Evolutionary conservation across 2,888 invertebrate species (phyloP), one percentile per base, ranked within the genome.

Genomic region (Andrena trimmerana): DNA sequence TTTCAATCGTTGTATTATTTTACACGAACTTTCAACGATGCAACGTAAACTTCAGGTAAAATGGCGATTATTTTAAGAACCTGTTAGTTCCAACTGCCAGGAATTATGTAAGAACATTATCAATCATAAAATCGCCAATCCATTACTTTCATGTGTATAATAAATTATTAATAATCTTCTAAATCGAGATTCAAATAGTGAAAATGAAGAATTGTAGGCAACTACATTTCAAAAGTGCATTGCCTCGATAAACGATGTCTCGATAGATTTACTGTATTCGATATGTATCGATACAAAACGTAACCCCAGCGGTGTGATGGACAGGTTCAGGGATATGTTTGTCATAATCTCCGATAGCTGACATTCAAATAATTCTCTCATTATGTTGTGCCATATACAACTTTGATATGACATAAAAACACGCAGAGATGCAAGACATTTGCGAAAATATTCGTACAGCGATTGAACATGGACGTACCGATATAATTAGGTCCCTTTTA

Each of bases 391-490:
- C 75, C 57, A 76, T 62, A 75, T 62, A 69, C 70, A 78, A 69
- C 52, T 65, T 62, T 85, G 71, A 87, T 76, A 71, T 75, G 63
- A 48, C 27, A 69, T 63, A 68, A 73, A 29, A 83, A 77, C 20
- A 70, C 79, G 72, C 83, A 88, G 90, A 90, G 76, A 94, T 94
- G 93, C 93, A 95, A 90, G 95, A 95, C 87, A 94, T 95, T 78
- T 94, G 94, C 81, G 94, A 94, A 81, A 94, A 95, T 90, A 93
- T 96, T 85, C 94, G 95, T 86, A 94, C 94, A 79, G 95, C 95
- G 68, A 95, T 96, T 78, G 94, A 95, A 86, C 94, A 94, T 84
- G 95, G 95, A 65, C 94, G 96, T 80, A 95, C 95, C 57, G 96
- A 96, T 89, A 95, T 96, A 83, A 94, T 96, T 57, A 94, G 95